Evolutionary conservation across 2,113 vertebrate species (phyloP).

Genomic region (Ptilorrhoa leucosticta): DNA sequence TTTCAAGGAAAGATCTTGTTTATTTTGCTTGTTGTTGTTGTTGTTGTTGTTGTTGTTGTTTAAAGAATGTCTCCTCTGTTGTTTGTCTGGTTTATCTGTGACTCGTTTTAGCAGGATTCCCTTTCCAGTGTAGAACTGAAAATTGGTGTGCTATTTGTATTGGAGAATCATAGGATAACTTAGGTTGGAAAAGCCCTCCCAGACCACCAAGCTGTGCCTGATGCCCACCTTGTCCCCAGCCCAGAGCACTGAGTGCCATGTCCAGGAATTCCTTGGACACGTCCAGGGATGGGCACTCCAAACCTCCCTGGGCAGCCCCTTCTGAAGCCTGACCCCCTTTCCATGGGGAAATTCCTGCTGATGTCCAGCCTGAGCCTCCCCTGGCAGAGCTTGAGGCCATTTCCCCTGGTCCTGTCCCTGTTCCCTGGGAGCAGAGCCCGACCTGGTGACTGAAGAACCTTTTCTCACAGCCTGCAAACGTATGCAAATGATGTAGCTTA

Average conservation of each 20-base stretch:
- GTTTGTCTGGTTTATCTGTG: background rate
- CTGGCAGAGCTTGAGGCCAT: background rate
- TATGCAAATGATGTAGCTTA: background rate
- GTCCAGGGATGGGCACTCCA: background rate
- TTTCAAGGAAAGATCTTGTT: background rate
- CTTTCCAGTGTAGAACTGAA: background rate
- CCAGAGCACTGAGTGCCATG: background rate
- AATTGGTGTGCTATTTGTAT: background rate
- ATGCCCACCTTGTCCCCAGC: background rate
- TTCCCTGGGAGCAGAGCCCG: background rate
- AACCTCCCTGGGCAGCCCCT: background rate
- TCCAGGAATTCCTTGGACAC: background rate
- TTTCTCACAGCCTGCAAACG: background rate
- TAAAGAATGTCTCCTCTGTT: background rate
- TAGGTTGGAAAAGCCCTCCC: background rate
- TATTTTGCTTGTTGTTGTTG: background rate
- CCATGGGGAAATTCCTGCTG: background rate
- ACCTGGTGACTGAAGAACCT: background rate
- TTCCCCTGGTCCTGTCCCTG: background rate
- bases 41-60: background rate
- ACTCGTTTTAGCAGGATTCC: background rate
- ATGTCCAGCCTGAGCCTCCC: fast-evolving
- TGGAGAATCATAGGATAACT: background rate
- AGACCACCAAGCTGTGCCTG: background rate
- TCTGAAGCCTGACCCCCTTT: background rate